A percentile compares a stretch with the other conserved stretches of the same genome.
phyloP scores from a whole-genome alignment of 1,140 invertebrate species.

The Bombus sibiricus region DNA sequence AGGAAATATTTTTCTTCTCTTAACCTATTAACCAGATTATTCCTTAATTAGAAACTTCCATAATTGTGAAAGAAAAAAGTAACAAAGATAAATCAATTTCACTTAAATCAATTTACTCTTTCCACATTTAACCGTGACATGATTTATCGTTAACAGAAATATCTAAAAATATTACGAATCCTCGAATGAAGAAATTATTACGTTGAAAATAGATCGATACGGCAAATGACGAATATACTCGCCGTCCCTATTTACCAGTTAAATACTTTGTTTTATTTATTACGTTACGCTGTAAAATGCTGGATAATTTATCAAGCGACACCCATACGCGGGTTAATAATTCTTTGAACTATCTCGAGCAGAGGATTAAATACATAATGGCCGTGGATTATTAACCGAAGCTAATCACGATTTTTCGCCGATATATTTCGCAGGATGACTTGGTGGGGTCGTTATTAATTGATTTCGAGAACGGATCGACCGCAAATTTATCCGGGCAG shows the following conservation, averaged over 20 bases:
- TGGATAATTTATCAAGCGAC: not conserved
- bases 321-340: not conserved
- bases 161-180: not conserved
- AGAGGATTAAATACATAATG: not conserved
- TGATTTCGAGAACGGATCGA: constrained; percentile 12
- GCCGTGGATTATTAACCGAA: not conserved
- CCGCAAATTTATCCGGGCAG: not conserved
- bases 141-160: not conserved
- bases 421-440: not conserved
- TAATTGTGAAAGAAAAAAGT: no score
- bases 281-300: not conserved
- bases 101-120: no score
- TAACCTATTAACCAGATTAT: no score
- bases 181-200: not conserved
- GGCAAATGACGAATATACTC: no score
- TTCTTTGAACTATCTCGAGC: not conserved
- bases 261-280: not conserved
- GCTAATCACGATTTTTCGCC: not conserved
- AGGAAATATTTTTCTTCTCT: no score
- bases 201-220: no score
- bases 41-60: no score
- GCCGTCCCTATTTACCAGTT: no score
- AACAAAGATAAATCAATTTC: not conserved
- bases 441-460: constrained; percentile 12
- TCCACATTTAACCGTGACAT: not conserved